Evolutionary conservation across 2,113 vertebrate genomes (phyloP).

Genomic region (Microtus pennsylvanicus): DNA sequence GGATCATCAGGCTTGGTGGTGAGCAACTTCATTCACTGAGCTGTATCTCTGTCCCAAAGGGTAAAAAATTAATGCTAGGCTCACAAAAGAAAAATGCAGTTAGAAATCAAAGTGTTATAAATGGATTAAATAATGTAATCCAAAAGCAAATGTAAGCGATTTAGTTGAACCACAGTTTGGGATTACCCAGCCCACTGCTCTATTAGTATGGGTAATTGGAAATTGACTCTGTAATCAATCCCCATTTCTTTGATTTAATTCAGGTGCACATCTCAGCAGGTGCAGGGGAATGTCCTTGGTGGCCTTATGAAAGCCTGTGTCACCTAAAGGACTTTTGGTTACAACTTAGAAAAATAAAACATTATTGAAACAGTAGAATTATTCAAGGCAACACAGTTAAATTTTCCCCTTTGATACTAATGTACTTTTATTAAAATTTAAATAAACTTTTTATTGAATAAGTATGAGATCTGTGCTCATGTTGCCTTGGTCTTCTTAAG

Average conservation of each 20-base stretch:
- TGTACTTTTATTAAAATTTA: slow-evolving; percentile 71
- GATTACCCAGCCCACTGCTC: slow-evolving; percentile 69
- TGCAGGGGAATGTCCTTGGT: neutral
- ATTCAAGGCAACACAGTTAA: slow-evolving; percentile 56
- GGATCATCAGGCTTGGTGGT: neutral
- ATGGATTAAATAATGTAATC: slow-evolving; percentile 74
- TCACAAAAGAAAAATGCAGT: slow-evolving; percentile 64
- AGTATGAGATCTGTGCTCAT: slow-evolving; percentile 48
- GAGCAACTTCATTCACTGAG: neutral
- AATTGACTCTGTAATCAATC: slow-evolving; percentile 81
- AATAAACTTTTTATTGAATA: slow-evolving; percentile 69
- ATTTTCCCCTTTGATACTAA: slow-evolving; percentile 62
- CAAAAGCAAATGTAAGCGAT: slow-evolving; percentile 74
- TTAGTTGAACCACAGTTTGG: slow-evolving; percentile 78
- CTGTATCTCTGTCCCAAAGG: too few species aligned
- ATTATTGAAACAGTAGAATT: slow-evolving; percentile 63
- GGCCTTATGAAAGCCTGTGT: slow-evolving; percentile 31
- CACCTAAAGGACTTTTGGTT: slow-evolving; percentile 58
- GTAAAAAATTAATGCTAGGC: slow-evolving; percentile 60
- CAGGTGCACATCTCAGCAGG: slow-evolving; percentile 51
- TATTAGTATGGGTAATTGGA: slow-evolving; percentile 81
- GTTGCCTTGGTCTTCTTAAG: slow-evolving; percentile 54
- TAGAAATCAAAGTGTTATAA: slow-evolving; percentile 62
- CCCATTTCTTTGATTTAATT: slow-evolving; percentile 77
- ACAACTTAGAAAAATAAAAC: slow-evolving; percentile 56